These are phyloP conservation scores for Zapus hudsonius DNA, from an alignment of 2,113 vertebrate species.

Conservation along the genomic window DNA sequence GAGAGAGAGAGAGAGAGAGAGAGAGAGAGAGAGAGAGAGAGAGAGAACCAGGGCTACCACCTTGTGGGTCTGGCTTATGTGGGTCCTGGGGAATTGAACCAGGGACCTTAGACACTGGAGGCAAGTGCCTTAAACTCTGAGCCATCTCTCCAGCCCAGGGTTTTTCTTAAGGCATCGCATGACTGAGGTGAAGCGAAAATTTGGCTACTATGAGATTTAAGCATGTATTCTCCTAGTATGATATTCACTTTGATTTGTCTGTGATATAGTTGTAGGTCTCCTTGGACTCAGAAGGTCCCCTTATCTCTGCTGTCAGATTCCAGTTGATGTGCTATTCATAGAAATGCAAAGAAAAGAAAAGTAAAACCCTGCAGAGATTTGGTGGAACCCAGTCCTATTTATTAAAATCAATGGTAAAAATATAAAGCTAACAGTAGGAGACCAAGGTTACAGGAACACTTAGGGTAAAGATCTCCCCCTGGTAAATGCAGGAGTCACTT, in stretches of 20 bases:
- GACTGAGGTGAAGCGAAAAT: background rate
- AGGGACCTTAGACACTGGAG: too few relatives aligned
- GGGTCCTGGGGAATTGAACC: too few relatives aligned
- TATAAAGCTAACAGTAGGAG: constrained; percentile 24
- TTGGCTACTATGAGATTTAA: background rate
- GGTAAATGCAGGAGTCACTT: background rate
- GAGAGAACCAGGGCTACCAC: too few relatives aligned
- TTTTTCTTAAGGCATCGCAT: background rate
- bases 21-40: too few relatives aligned
- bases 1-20: too few relatives aligned
- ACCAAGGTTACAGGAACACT: background rate
- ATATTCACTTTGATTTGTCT: background rate
- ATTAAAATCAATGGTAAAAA: constrained; percentile 14
- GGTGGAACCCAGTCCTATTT: background rate
- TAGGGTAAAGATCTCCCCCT: background rate
- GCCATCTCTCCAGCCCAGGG: too few relatives aligned
- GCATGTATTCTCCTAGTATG: background rate
- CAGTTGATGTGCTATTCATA: background rate
- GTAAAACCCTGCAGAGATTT: background rate
- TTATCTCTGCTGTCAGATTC: background rate
- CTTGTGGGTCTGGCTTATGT: too few relatives aligned
- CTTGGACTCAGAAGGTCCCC: background rate
- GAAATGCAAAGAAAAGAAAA: background rate
- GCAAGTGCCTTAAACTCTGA: too few relatives aligned
- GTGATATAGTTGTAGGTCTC: background rate